phyloP scores from a whole-genome alignment of 2,113 vertebrate species.

The Capreolus pygargus region DNA sequence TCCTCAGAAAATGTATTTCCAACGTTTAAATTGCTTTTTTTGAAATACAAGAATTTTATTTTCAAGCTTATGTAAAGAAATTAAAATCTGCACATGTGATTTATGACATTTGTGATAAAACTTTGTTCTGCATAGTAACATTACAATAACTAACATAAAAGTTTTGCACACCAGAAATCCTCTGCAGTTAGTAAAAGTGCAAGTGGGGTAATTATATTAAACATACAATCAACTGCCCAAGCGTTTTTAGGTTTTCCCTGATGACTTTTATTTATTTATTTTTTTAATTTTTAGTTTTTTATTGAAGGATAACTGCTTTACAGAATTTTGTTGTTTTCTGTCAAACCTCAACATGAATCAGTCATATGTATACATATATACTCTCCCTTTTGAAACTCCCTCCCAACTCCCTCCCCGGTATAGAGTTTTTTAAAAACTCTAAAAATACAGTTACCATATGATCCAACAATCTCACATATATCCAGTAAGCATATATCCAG shows the following conservation, averaged over 20 bases:
- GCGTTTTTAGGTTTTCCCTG: not conserved
- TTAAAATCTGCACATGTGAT: not conserved
- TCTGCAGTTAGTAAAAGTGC: not conserved
- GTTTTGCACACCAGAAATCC: not conserved
- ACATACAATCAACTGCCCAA: not conserved
- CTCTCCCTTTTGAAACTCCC: no score
- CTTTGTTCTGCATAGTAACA: not conserved
- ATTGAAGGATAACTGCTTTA: no score
- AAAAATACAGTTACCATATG: no score
- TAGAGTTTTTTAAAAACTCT: no score
- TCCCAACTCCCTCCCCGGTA: no score
- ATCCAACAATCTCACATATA: no score
- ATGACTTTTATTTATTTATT: not conserved
- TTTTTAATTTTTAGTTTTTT: not conserved
- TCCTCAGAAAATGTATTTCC: not conserved
- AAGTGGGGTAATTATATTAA: not conserved
- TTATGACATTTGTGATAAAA: not conserved
- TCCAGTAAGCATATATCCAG: no score
- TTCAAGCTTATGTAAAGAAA: not conserved
- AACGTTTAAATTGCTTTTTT: not conserved
- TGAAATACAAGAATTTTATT: not conserved
- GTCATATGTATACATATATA: no score
- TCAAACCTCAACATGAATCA: no score
- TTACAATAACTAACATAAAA: not conserved
- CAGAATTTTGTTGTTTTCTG: no score